Evolutionary conservation across 2,797 vertebrate genomes (phyloP).

Genomic region (Mycteria americana): DNA sequence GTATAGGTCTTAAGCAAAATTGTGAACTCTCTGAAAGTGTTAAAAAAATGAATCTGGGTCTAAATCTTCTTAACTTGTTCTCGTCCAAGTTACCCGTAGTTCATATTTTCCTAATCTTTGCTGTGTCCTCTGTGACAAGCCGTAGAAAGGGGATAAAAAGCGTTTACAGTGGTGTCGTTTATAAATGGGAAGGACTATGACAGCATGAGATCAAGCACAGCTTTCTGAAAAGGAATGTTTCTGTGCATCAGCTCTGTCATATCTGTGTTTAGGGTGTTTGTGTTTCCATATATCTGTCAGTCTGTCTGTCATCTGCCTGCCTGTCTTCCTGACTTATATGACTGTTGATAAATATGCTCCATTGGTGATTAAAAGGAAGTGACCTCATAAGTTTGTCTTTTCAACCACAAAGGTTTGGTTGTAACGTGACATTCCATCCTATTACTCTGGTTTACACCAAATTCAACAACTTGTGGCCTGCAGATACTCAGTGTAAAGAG

Average conservation of each 20-base stretch:
- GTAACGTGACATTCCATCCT: conserved; percentile 62
- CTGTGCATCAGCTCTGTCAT: neutral
- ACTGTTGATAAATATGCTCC: conserved; percentile 32
- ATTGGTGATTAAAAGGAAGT: conserved; percentile 69
- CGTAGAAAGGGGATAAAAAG: neutral
- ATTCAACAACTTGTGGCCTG: conserved; percentile 77
- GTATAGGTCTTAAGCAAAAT: neutral
- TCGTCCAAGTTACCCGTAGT: neutral
- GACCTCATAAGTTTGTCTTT: conserved; percentile 72
- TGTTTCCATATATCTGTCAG: conserved; percentile 50
- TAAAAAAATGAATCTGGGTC: neutral
- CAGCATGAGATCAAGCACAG: neutral
- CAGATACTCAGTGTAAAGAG: conserved; percentile 79
- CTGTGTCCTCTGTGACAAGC: neutral
- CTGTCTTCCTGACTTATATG: conserved; percentile 18
- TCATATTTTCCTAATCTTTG: neutral
- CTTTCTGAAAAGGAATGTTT: neutral
- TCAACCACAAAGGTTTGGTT: conserved; percentile 73
- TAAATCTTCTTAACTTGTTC: neutral
- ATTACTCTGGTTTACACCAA: conserved; percentile 75
- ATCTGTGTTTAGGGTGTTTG: conserved; percentile 8
- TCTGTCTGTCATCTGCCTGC: conserved; percentile 49
- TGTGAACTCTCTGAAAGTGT: neutral
- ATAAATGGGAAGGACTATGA: neutral
- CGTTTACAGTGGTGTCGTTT: neutral